Conservation (phyloP, 2,888 invertebrate species). For the Oxycera nigricornis region DNA sequence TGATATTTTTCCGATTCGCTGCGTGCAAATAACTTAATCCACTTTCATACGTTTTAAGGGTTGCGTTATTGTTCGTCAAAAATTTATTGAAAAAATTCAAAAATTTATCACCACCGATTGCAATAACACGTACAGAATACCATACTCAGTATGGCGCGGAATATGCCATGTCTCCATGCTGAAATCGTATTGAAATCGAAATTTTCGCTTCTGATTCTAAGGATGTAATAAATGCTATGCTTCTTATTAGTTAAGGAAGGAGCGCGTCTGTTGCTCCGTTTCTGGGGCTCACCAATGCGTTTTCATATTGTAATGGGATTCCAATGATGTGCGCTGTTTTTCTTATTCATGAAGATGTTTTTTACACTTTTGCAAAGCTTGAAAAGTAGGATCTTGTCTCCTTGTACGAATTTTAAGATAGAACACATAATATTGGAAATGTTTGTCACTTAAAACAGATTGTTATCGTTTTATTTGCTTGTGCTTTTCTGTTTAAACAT, state of each 20-base stretch:
- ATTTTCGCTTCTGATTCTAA: too few species aligned
- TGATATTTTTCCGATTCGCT: slow-evolving; percentile 38
- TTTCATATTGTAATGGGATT: slow-evolving; percentile 32
- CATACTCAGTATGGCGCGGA: neutral
- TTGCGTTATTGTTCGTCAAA: slow-evolving; percentile 37
- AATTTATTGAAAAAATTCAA: slow-evolving; percentile 39
- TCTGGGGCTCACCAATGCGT: too few species aligned
- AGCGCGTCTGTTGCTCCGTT: neutral
- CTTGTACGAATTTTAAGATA: neutral
- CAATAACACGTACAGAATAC: slow-evolving; percentile 33
- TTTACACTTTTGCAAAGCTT: neutral
- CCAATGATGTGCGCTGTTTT: slow-evolving; percentile 29
- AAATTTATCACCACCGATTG: slow-evolving; percentile 37
- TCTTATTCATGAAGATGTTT: slow-evolving; percentile 31
- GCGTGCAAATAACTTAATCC: slow-evolving; percentile 40
- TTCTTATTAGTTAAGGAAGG: neutral
- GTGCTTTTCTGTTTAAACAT: neutral
- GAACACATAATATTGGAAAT: neutral
- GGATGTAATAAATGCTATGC: too few species aligned
- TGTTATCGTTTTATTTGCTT: slow-evolving; percentile 14
- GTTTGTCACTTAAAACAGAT: slow-evolving; percentile 24
- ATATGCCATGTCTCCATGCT: neutral
- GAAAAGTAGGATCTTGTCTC: too few species aligned
- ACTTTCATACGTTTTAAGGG: slow-evolving; percentile 29
- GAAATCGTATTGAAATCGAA: neutral